phyloP scores from a whole-genome alignment of 2,888 invertebrate species.

The Hyppa rectilinea region DNA sequence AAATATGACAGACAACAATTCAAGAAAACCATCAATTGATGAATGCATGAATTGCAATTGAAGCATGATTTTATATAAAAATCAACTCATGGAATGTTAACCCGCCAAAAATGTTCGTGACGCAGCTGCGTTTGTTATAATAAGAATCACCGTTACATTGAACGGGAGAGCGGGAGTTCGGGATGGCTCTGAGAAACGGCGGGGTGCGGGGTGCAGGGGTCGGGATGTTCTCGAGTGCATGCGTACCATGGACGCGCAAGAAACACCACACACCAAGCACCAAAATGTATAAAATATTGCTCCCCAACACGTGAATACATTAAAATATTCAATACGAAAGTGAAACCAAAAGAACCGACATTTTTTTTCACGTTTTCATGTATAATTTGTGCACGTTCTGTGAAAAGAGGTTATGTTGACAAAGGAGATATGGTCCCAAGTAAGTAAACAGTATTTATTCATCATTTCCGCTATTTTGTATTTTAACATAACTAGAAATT shows the following conservation, averaged over 20 bases:
- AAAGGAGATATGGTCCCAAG: constrained; percentile 77
- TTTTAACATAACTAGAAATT: constrained; percentile 51
- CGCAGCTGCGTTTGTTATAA: constrained; percentile 71
- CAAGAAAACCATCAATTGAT: neutral
- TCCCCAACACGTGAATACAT: constrained; percentile 37
- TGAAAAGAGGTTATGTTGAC: constrained; percentile 86
- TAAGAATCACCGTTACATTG: constrained; percentile 81
- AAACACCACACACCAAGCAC: constrained; percentile 39
- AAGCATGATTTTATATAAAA: no score
- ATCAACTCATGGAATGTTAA: constrained; percentile 16
- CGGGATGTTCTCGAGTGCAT: constrained; percentile 53
- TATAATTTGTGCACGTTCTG: constrained; percentile 47
- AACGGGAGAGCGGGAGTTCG: constrained; percentile 70
- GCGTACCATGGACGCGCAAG: constrained; percentile 59
- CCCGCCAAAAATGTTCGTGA: constrained; percentile 45
- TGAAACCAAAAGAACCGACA: constrained; percentile 49
- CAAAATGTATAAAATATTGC: constrained; percentile 50
- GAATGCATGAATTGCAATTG: no score
- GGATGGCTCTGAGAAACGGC: constrained; percentile 73
- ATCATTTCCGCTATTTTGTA: constrained; percentile 37
- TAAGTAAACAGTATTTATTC: constrained; percentile 71
- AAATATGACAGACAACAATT: neutral
- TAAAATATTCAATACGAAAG: constrained; percentile 60
- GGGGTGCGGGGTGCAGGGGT: constrained; percentile 32
- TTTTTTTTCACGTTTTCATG: constrained; percentile 38